A percentile compares a stretch with the other conserved stretches of the same genome.
phyloP scores from a whole-genome alignment of 2,888 invertebrate species.

The Philopedon plagiatum region DNA sequence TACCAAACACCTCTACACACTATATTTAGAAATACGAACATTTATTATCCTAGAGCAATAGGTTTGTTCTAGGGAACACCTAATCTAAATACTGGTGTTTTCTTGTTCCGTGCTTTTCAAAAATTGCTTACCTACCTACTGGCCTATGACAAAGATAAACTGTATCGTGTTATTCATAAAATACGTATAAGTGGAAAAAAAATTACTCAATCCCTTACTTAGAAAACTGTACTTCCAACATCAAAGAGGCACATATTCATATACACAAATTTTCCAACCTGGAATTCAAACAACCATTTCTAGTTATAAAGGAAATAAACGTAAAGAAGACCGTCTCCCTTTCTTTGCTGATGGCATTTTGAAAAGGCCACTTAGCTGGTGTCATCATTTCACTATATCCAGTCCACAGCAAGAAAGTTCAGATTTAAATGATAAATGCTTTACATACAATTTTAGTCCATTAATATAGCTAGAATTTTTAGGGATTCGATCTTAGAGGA shows the following conservation, averaged over 20 bases:
- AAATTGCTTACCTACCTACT: too few species aligned
- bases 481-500: background rate
- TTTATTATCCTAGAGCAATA: too few species aligned
- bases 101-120: too few species aligned
- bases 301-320: constrained; percentile 13
- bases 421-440: constrained; percentile 6
- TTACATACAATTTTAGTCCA: background rate
- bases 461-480: background rate
- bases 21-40: too few species aligned
- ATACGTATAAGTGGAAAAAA: too few species aligned
- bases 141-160: too few species aligned
- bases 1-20: too few species aligned
- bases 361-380: constrained; percentile 33
- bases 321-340: constrained; percentile 17
- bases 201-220: too few species aligned
- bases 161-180: too few species aligned
- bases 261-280: background rate
- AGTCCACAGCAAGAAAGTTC: background rate
- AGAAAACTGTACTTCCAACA: too few species aligned
- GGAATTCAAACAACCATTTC: constrained; percentile 1
- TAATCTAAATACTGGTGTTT: too few species aligned
- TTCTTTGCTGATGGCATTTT: constrained; percentile 26
- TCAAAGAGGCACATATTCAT: background rate
- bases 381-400: constrained; percentile 22
- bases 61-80: too few species aligned